Evolutionary conservation across 2,113 vertebrate genomes (phyloP), one percentile per base, ranked within the genome.

Genomic region (Ptychochromis oligacanthus): DNA sequence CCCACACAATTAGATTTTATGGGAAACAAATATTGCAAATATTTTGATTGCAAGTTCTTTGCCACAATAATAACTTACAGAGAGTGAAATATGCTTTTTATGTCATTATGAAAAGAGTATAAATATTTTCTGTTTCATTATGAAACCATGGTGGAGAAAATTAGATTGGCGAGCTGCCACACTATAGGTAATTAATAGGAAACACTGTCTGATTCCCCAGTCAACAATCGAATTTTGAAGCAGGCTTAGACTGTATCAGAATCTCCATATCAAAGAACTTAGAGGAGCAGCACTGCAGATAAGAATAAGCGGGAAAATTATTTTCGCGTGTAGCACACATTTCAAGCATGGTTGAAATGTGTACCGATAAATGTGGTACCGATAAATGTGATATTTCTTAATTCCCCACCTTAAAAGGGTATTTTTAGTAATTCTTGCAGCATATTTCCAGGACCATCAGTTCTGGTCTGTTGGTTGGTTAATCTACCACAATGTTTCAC

Each of bases 211-310:
- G 17, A 67, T 84, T 83, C 75, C 85, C 77, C 3, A 28, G 70
- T 55, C 84, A 80, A 60, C 20, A 40, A 67, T 36, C 43, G 55
- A n/a, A 80, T 80, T 91, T 85, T 52, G 77, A 92, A 87, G 52
- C 55, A 67, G 81, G 52, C 10, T 8, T 64, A 43, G n/a, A 52
- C 65, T 72, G 65, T 36, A 36, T 36, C 6, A 8, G 36, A 46
- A 52, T 72, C 65, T 13, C 65, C 1, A 8, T 49, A 72, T 72
- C 65, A 72, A 72, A 31, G 26, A 72, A 72, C 46, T 72, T 72
- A 31, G 31, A 31, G 26, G 17, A 52, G 43, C 31, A 72, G 6
- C 52, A 72, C 65, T 72, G 65, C 31, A 72, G 46, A 72, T 52
- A 8, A 72, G 26, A 52, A 26, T 31, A 72, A 72, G 1, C 24